Base-by-base conservation (phyloP, 2,888 invertebrate genomes). In the Microchrysa polita region DNA sequence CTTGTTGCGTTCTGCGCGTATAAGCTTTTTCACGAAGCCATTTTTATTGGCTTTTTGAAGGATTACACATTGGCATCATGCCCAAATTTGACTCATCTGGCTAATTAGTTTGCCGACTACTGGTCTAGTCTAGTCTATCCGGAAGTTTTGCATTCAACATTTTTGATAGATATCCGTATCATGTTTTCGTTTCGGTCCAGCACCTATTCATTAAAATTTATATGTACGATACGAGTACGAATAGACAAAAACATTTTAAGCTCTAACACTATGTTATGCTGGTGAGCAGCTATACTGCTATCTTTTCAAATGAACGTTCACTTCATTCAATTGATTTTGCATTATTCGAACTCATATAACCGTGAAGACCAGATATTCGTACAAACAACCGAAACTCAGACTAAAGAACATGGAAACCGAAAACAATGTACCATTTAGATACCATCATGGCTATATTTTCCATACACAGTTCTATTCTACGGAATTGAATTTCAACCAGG, bases 321-420 rank as follows among this genome's bases (percentile, higher is more conserved):
- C 16, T 53, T 34, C 53, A 55, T 27, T 53, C 53, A 53, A 67
- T 67, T 55, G 67, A 53, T 67, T 67, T 67, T 53, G 23, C 67
- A 67, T 67, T 67, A 55, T 67, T 67, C 34, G 20, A 67, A 53
- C 9, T 67, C 67, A 67, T 34, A 67, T n/a, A 53, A 67, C 53
- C 67, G 67, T 55, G 55, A 67, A 67, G 27, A 34, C 27, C 27
- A 34, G 27, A 67, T 9, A 67, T 18, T 22, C 53, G 34, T 53
- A 53, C 34, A 10, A 67, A 23, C n/a, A 34, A 34, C 27, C 2
- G 27, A 34, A n/a, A 34, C 27, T 5, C 27, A n/a, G n/a, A 34
- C 27, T 34, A 34, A n/a, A n/a, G n/a, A 10, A 67, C 53, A 48
- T 65, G 27, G 27, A 34, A 34, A 34, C 27, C n/a, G 20, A 16